Conservation (phyloP, 2,888 invertebrate species). For the Margaritifera margaritifera region DNA sequence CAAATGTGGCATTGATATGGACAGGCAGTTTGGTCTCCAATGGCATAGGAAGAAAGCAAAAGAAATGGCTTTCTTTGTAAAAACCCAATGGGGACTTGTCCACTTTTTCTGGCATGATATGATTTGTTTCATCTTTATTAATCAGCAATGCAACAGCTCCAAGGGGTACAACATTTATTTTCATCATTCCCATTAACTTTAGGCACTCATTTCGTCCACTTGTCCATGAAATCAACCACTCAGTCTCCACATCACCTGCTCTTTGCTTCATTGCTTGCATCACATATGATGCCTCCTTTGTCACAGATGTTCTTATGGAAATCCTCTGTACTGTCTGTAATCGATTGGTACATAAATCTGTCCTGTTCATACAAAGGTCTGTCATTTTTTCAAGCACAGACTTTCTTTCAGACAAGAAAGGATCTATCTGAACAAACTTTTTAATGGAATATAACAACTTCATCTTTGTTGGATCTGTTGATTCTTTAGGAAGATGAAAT, state of each 20-base stretch:
- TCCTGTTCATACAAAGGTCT: no score
- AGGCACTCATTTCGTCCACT: constrained; percentile 15
- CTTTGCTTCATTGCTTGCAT: no score
- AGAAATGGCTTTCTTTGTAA: constrained; percentile 38
- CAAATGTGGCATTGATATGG: constrained; percentile 63
- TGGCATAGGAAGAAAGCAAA: constrained; percentile 62
- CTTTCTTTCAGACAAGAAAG: no score
- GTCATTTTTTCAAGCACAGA: no score
- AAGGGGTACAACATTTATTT: constrained; percentile 29
- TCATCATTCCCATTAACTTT: constrained; percentile 2
- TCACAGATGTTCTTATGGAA: no score
- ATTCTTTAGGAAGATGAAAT: constrained; percentile 48
- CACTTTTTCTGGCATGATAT: neutral
- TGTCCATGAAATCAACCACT: constrained; percentile 38
- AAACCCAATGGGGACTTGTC: constrained; percentile 26
- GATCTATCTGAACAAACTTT: no score
- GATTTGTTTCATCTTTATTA: neutral
- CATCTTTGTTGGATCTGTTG: constrained; percentile 15
- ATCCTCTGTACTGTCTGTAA: no score
- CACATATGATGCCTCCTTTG: no score
- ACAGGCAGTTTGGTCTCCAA: constrained; percentile 57
- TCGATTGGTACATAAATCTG: no score
- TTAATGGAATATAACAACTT: constrained; percentile 1
- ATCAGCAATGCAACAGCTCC: constrained; percentile 25
- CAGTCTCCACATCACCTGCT: neutral